These are phyloP conservation scores for Drosophila affinis DNA, from an alignment of 2,888 invertebrate species.

Conservation along the genomic window DNA sequence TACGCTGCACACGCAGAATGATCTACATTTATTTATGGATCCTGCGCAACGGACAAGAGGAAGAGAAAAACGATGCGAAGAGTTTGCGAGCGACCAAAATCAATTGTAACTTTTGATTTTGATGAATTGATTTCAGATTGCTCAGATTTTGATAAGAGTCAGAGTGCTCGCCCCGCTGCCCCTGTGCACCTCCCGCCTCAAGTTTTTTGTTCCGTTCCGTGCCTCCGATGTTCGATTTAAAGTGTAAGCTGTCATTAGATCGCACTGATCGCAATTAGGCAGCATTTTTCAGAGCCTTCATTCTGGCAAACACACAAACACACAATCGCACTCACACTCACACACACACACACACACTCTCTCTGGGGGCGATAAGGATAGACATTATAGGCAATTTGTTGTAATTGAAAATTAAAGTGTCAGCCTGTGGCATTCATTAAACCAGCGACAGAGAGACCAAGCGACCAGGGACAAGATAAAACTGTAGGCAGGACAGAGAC, in stretches of 20 bases:
- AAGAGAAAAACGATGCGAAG: background rate
- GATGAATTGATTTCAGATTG: slow-evolving; percentile 81
- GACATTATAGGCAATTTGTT: slow-evolving; percentile 80
- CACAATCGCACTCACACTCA: background rate
- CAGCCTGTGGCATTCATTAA: slow-evolving; percentile 77
- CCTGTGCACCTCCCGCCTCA: background rate
- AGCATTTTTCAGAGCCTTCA: slow-evolving; percentile 45
- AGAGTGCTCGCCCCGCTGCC: background rate
- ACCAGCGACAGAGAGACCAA: slow-evolving; percentile 34
- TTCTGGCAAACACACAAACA: slow-evolving; percentile 17
- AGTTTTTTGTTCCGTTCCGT: no score
- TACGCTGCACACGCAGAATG: slow-evolving; percentile 74
- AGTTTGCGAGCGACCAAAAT: slow-evolving; percentile 47
- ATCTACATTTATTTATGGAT: slow-evolving; percentile 81
- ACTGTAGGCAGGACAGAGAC: slow-evolving; percentile 1
- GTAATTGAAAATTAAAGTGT: slow-evolving; percentile 81
- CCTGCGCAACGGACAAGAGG: slow-evolving; percentile 49
- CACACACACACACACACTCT: slow-evolving; percentile 28
- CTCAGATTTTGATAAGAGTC: slow-evolving; percentile 67
- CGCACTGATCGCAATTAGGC: slow-evolving; percentile 60
- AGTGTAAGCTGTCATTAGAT: slow-evolving; percentile 73
- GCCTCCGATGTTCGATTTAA: background rate
- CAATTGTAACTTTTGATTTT: slow-evolving; percentile 76
- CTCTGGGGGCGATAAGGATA: slow-evolving; percentile 74
- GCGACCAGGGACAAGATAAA: slow-evolving; percentile 23